Base-by-base conservation (phyloP, 1,140 invertebrate species). In the Palaemon carinicauda region DNA sequence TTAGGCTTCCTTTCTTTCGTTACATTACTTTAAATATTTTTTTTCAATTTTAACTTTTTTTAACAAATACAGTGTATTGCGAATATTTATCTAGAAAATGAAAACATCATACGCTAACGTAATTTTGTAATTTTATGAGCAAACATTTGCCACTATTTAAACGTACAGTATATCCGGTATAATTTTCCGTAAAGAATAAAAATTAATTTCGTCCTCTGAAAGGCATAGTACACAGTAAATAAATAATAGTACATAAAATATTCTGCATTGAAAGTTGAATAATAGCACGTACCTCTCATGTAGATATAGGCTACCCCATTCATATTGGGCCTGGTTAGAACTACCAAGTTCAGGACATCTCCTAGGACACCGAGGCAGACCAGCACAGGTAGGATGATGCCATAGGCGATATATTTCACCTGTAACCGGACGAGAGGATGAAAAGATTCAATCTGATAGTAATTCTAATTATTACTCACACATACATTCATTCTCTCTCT, bases 231-330 rank as follows among this genome's bases (percentile, higher is more conserved):
- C 3, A 4, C 1, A 69, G 3, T 14, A 0, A 69, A 69, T 4
- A 27, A 27, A 27, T 0, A n/a, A n/a, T 27, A 27, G 17, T 15
- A 15, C 24, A 65, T 24, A 65, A 10, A 60, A 21, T n/a, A 56
- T 24, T 2, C 19, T 21, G 3, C 53, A 65, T n/a, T 3, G 10
- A n/a, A 24, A 69, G 2, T 0, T 3, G 12, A 14, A 14, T 10
- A 5, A 60, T 3, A 14, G 0, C 51, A 92, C 93, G 94, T 90
- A 95, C 95, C 95, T 92, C 94, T 92, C 94, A 95, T 95, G 90
- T 96, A 96, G 89, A 95, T 94, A 90, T 95, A 96, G 52, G 95
- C 95, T 0, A 94, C 94, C n/a, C 95, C 95, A 79, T 94, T 93
- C 94, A 95, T 94, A 87, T 95, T 95, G 52, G 94, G 93, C 60